Percentiles rank a stretch among this genome's conserved stretches.
These are phyloP conservation scores for Addax nasomaculatus DNA, from an alignment of 2,113 vertebrate genomes.

Conservation along the genomic window DNA sequence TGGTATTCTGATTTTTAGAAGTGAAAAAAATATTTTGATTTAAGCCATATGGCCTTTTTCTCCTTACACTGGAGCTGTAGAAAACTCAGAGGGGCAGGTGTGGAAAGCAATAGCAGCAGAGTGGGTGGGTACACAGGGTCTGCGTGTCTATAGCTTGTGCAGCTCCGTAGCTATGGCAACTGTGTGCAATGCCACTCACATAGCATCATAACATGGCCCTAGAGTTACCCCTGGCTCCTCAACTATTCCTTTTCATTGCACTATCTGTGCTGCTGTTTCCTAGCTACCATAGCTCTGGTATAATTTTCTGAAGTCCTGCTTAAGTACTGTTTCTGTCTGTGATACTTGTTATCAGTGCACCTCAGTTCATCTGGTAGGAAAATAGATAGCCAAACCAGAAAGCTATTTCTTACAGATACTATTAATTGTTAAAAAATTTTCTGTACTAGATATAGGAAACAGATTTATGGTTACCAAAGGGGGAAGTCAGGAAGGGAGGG, in stretches of 20 bases:
- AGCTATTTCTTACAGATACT: not conserved
- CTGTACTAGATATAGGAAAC: not conserved
- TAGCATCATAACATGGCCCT: conserved; percentile 58
- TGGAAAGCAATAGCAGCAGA: conserved; percentile 54
- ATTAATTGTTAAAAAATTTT: not conserved
- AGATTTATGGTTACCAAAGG: not conserved
- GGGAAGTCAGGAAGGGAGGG: not conserved
- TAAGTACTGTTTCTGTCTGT: conserved; percentile 41
- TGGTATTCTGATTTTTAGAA: conserved; percentile 62
- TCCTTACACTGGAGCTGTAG: conserved; percentile 37
- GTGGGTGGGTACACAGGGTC: conserved; percentile 54
- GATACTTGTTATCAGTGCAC: not conserved
- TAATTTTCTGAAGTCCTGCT: not conserved
- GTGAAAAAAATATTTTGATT: conserved; percentile 71
- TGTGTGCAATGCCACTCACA: conserved; percentile 21
- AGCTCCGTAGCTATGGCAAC: conserved; percentile 66
- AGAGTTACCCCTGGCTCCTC: conserved; percentile 59
- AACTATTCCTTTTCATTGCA: conserved; percentile 42
- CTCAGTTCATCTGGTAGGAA: conserved; percentile 19
- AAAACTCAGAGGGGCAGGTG: conserved; percentile 62
- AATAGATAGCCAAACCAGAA: conserved; percentile 14
- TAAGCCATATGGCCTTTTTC: conserved; percentile 65
- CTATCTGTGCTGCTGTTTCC: conserved; percentile 62
- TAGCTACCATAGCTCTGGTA: conserved; percentile 51
- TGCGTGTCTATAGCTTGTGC: conserved; percentile 23